Percentiles rank a stretch among this genome's conserved stretches.
phyloP scores from a whole-genome alignment of 2,113 vertebrate genomes.

The Perca flavescens region DNA sequence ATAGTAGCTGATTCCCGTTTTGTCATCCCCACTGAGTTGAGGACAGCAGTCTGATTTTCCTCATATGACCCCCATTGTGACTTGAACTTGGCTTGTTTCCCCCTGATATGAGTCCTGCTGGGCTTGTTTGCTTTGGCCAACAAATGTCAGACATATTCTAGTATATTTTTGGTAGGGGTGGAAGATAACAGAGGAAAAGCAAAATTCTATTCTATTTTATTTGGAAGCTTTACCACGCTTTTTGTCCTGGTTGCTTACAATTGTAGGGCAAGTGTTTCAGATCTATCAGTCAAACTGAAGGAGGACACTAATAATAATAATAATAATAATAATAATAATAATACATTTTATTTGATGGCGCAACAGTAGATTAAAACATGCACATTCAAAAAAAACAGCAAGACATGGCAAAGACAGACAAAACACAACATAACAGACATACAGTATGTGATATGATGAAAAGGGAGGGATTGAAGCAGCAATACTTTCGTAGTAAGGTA shows the following conservation, averaged over 20 bases:
- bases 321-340: too few relatives aligned
- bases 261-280: not conserved
- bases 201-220: not conserved
- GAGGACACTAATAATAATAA: not conserved
- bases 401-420: too few relatives aligned
- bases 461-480: too few relatives aligned
- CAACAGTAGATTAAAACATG: too few relatives aligned
- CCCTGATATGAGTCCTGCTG: slow-evolving; percentile 51
- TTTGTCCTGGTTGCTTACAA: not conserved
- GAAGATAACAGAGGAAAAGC: slow-evolving; percentile 7
- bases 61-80: slow-evolving; percentile 60
- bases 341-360: too few relatives aligned
- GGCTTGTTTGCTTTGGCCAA: slow-evolving; percentile 35
- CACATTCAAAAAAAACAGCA: too few relatives aligned
- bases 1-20: slow-evolving; percentile 17
- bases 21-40: slow-evolving; percentile 51
- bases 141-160: slow-evolving; percentile 11
- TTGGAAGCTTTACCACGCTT: not conserved
- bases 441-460: too few relatives aligned
- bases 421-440: too few relatives aligned
- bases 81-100: slow-evolving; percentile 55
- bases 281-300: not conserved
- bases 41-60: slow-evolving; percentile 46
- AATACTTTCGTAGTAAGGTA: too few relatives aligned
- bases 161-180: not conserved